Percentiles rank a stretch among this genome's conserved stretches.
Conservation (phyloP, 2,888 invertebrate genomes). For the Isotomurus palustris region DNA sequence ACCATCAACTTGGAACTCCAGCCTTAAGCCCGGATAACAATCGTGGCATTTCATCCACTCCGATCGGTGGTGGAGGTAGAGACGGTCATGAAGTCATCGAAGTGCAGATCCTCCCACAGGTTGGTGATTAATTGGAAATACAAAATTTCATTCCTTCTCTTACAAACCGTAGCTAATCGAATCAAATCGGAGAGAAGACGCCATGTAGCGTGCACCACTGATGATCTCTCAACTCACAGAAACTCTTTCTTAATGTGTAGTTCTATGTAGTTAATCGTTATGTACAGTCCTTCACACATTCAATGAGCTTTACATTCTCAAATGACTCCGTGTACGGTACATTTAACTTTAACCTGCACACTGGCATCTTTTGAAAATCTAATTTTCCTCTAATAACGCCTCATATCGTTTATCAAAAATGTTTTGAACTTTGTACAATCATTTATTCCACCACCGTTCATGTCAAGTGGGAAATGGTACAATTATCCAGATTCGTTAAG, state of each 20-base stretch:
- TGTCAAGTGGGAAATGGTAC: constrained; percentile 3
- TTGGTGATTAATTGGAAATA: constrained; percentile 30
- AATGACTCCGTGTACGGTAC: too few species aligned
- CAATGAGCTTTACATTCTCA: too few species aligned
- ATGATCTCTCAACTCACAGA: too few species aligned
- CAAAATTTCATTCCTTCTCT: background rate
- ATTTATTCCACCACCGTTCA: background rate
- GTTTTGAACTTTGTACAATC: background rate
- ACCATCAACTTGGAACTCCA: constrained; percentile 33
- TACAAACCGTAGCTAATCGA: constrained; percentile 1
- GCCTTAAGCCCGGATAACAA: constrained; percentile 34
- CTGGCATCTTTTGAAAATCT: too few species aligned
- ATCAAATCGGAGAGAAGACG: background rate
- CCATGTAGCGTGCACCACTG: too few species aligned
- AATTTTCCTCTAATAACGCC: too few species aligned
- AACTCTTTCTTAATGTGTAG: too few species aligned
- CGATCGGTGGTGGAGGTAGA: constrained; percentile 15
- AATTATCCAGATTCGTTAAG: constrained; percentile 2
- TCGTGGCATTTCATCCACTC: constrained; percentile 26
- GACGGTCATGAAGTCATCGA: constrained; percentile 78
- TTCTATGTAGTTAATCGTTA: too few species aligned
- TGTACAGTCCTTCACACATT: too few species aligned
- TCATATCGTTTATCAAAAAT: constrained; percentile 2
- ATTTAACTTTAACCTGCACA: too few species aligned
- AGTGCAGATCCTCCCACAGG: constrained; percentile 82